Conservation (phyloP, 2,113 vertebrate genomes). For the Oryzias woworae region DNA sequence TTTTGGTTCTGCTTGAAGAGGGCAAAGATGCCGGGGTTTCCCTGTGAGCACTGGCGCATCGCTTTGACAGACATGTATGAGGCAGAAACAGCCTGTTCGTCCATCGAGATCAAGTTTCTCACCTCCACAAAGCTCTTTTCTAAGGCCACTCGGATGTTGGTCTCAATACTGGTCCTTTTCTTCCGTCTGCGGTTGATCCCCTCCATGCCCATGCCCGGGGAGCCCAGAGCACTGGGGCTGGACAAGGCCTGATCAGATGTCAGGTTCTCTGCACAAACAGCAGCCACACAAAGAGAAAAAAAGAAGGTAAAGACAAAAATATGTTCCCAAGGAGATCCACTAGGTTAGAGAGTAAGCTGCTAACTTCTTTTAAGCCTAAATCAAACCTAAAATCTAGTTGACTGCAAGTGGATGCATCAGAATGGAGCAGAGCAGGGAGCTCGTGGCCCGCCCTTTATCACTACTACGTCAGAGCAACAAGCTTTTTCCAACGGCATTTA, state of each 20-base stretch:
- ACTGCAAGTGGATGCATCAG: too few relatives aligned
- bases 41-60: slow-evolving; percentile 65
- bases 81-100: not conserved
- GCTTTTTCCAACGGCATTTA: too few relatives aligned
- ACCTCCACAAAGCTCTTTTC: slow-evolving; percentile 99
- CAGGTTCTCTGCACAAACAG: slow-evolving; percentile 91
- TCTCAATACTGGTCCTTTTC: slow-evolving; percentile 99
- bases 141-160: slow-evolving; percentile 99
- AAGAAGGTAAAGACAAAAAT: slow-evolving; percentile 78
- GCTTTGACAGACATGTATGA: not conserved
- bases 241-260: slow-evolving; percentile 93
- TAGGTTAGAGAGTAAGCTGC: not conserved
- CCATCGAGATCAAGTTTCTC: slow-evolving; percentile 48
- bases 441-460: too few relatives aligned
- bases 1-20: slow-evolving; percentile 97
- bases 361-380: not conserved
- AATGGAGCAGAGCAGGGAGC: too few relatives aligned
- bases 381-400: too few relatives aligned
- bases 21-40: slow-evolving; percentile 70
- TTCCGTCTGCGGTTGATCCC: slow-evolving; percentile 98
- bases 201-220: slow-evolving; percentile 90
- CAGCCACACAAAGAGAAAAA: slow-evolving; percentile 63
- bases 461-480: too few relatives aligned
- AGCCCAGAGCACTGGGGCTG: slow-evolving; percentile 94
- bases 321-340: not conserved